Base-by-base conservation (phyloP, 1,140 invertebrate species). In the Ceratitis capitata region DNA sequence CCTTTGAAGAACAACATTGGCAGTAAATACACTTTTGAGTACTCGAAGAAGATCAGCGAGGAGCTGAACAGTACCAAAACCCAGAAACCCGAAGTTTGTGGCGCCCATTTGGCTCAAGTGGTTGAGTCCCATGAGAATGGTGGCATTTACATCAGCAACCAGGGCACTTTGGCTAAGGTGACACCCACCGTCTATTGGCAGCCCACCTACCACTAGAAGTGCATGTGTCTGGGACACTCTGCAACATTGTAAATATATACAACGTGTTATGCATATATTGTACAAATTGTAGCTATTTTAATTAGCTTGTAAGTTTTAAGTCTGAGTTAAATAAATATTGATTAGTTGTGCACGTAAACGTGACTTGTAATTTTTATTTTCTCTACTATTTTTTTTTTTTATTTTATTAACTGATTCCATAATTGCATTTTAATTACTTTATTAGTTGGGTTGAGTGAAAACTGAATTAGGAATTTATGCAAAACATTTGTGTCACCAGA, bases 11-110 rank as follows among this genome's bases (percentile, higher is more conserved):
- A 83, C 82, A 83, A 49, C 7, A 51, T 83, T 51, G 26, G 12
- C 26, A 53, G 47, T 7, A 56, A 58, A 58, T 51, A 83, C 10
- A 86, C 86, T 16, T 86, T 86, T 39, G 86, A 86, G 16, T 85
- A 85, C 32, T 83, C 82, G 1, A 85, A 86, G 56, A 58, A 23
- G 51, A 58, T 85, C 14, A 84, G 69, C 5, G 64, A 85, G 7
- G 16, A 85, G 39, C 2, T 85, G 26, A 78, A 74, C 64, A 45
- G 39, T 4, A 64, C 85, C 23, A 53, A 61, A 42, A 58, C 56
- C 7, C 86, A 86, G 64, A 83, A 47, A 7, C 84, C 86, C 12
- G 82, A 56, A 9, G 69, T 53, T 32, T 85, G 85, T 49, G 86
- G 78, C 3, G 84, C 83, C 16, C 58, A 85, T 42, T 58, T 86